Evolutionary conservation across 2,797 vertebrate species (phyloP).

Genomic region (Anguilla pacifica): DNA sequence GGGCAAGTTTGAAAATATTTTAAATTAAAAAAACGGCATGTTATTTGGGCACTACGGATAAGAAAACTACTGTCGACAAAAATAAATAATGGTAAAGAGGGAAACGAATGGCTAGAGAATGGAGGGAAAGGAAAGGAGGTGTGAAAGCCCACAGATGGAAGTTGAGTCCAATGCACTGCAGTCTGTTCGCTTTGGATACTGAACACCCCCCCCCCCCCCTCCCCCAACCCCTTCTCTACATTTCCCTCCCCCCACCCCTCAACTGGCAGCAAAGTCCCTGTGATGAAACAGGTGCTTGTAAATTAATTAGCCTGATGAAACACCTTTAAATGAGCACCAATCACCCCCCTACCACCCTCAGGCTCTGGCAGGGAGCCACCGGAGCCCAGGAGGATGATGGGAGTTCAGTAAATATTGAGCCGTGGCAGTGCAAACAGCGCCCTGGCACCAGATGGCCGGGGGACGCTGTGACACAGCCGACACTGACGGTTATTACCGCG

Average conservation of each 20-base stretch:
- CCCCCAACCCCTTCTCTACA: slow-evolving; percentile 42
- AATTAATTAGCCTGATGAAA: slow-evolving; percentile 88
- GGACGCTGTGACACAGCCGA: slow-evolving; percentile 72
- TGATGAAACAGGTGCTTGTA: slow-evolving; percentile 86
- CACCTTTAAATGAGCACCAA: slow-evolving; percentile 80
- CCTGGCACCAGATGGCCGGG: slow-evolving; percentile 88
- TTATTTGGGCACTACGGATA: slow-evolving; percentile 39
- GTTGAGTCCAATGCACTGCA: slow-evolving; percentile 59
- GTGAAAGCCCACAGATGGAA: slow-evolving; percentile 48
- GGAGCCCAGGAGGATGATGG: slow-evolving; percentile 79
- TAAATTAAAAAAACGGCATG: slow-evolving; percentile 22
- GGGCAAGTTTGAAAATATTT: background rate
- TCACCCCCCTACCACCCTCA: slow-evolving; percentile 69
- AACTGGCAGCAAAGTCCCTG: slow-evolving; percentile 72
- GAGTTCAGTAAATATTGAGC: slow-evolving; percentile 93
- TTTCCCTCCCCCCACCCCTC: slow-evolving; percentile 57
- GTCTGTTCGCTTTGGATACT: slow-evolving; percentile 73
- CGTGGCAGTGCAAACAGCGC: slow-evolving; percentile 86
- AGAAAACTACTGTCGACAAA: slow-evolving; percentile 31
- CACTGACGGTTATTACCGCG: slow-evolving; percentile 70
- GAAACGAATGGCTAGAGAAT: slow-evolving; percentile 67
- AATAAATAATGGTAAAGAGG: background rate
- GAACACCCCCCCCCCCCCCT: background rate
- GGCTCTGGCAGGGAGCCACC: slow-evolving; percentile 80
- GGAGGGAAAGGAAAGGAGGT: slow-evolving; percentile 59